Evolutionary conservation across 2,797 vertebrate genomes (phyloP).

Genomic region (Harpagifer antarcticus): DNA sequence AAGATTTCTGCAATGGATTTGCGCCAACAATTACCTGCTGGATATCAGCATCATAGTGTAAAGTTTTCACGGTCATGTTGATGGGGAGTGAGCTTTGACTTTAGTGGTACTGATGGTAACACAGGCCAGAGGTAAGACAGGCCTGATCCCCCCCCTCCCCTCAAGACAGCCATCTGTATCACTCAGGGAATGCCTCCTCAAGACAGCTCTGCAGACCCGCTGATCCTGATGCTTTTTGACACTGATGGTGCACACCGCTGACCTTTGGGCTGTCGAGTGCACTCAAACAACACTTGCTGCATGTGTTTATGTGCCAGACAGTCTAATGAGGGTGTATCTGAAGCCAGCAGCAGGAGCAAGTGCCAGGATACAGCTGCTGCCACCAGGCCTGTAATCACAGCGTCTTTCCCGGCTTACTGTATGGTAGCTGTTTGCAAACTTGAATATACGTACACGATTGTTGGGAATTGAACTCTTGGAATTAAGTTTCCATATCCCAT

Average conservation of each 20-base stretch:
- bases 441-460: not conserved
- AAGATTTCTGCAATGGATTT: conserved; percentile 3
- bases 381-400: conserved; percentile 87
- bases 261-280: conserved; percentile 77
- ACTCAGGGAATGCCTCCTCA: conserved; percentile 59
- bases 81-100: conserved; percentile 38
- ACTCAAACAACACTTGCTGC: conserved; percentile 84
- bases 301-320: conserved; percentile 85
- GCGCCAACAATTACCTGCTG: not conserved
- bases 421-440: not conserved
- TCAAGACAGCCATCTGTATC: conserved; percentile 63
- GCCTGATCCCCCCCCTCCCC: conserved; percentile 15
- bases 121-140: conserved; percentile 49
- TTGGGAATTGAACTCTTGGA: not conserved
- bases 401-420: conserved; percentile 70
- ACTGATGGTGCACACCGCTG: conserved; percentile 78
- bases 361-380: conserved; percentile 85
- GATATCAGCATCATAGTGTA: conserved; percentile 11
- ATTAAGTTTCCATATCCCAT: not conserved
- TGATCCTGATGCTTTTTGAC: conserved; percentile 82
- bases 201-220: conserved; percentile 58
- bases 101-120: conserved; percentile 40
- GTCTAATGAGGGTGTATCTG: conserved; percentile 86
- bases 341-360: conserved; percentile 78
- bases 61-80: conserved; percentile 25